phyloP scores from a whole-genome alignment of 2,113 vertebrate genomes.

The Pteropus alecto region DNA sequence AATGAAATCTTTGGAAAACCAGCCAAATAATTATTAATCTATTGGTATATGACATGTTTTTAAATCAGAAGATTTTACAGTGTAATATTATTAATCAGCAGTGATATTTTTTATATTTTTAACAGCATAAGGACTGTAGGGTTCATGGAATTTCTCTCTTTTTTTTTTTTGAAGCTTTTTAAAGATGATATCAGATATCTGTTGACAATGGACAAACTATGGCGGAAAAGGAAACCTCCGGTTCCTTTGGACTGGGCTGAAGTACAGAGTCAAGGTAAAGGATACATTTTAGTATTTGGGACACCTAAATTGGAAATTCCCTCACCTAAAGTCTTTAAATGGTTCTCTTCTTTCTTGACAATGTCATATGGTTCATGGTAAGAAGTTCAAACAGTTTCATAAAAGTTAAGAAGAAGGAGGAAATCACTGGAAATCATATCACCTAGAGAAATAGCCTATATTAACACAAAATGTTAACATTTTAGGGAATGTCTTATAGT shows the following conservation, averaged over 20 bases:
- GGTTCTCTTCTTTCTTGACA: neutral
- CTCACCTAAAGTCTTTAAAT: neutral
- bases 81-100: neutral
- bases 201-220: constrained; percentile 98
- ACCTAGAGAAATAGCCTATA: neutral
- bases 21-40: neutral
- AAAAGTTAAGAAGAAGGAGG: neutral
- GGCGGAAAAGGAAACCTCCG: constrained; percentile 98
- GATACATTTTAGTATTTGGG: neutral
- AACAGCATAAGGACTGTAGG: neutral
- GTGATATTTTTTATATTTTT: neutral
- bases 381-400: neutral
- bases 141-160: neutral
- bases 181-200: constrained; percentile 98
- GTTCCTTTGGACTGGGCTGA: constrained; percentile 94
- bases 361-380: neutral
- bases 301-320: neutral
- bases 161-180: constrained; percentile 88
- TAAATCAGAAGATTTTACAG: neutral
- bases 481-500: neutral
- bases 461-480: neutral
- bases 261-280: constrained; percentile 89
- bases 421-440: neutral
- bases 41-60: neutral
- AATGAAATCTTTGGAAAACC: neutral